Base-by-base conservation (phyloP, 2,888 invertebrate species). In the Ochropleura plecta region DNA sequence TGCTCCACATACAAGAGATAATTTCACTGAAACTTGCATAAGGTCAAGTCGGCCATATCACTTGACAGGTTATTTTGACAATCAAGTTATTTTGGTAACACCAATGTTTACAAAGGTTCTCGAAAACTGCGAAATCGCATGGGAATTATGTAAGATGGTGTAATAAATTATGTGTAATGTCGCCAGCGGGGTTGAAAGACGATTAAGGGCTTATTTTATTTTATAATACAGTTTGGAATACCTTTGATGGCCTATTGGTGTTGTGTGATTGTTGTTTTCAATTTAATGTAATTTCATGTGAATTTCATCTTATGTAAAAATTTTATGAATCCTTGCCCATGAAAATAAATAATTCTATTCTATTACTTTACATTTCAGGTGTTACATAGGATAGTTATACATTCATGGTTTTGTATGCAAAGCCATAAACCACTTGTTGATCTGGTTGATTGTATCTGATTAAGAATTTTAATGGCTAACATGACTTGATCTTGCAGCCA, bases 11-110 rank as follows among this genome's bases (percentile, higher is more conserved):
- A 80, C 79, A 70, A 77, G 78, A 80, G 77, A 62, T 79, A 76
- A 83, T 88, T 86, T 86, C 82, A 75, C 87, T 88, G 83, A 79
- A 86, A 85, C 60, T 88, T 87, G 81, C 83, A 79, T 81, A 88
- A 88, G 83, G 82, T 85, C 87, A 87, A 65, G 65, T 82, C 76
- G 79, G 78, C 76, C 85, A 72, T 81, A 67, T 72, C 60, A 78
- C 70, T 78, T 79, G 77, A 83, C 84, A 63, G 79, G 78, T 88
- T n/a, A 44, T 44, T 62, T 62, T 62, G 62, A 62, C 76, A 80
- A 79, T 84, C 76, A 79, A 68, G 76, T 81, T 81, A 81, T 78
- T 77, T 82, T 75, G 42, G 85, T 64, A 57, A 71, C 69, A 57
- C 48, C 65, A 59, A 76, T 82, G 71, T 83, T 82, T 70, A 78